Evolutionary conservation across 2,113 vertebrate species (phyloP).

Genomic region (Cinclus mexicanus): DNA sequence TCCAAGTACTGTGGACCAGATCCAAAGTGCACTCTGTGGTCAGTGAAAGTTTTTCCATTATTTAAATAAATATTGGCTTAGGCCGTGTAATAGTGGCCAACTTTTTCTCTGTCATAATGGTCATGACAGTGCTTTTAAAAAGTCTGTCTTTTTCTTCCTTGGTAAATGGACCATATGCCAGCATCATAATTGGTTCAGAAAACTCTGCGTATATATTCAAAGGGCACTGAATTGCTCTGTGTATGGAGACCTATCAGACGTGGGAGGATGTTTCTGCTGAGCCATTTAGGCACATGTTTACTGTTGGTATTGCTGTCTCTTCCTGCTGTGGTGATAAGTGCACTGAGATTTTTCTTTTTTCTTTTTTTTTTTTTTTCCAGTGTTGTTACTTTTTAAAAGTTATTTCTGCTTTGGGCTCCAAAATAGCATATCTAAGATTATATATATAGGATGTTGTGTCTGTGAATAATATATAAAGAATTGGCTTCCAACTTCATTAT

Average conservation of each 20-base stretch:
- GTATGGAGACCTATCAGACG: neutral
- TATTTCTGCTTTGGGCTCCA: neutral
- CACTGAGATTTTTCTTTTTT: neutral
- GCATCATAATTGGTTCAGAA: neutral
- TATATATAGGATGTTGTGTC: neutral
- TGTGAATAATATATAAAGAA: neutral
- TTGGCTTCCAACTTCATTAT: neutral
- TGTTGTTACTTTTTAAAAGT: neutral
- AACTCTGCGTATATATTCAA: neutral
- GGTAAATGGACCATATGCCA: conserved; percentile 9
- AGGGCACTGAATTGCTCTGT: neutral
- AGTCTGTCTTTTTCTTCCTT: neutral
- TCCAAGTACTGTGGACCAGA: neutral
- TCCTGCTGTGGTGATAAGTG: neutral
- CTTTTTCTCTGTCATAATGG: neutral
- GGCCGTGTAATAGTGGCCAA: neutral
- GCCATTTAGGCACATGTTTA: neutral
- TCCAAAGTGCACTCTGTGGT: neutral
- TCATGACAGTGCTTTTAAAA: neutral
- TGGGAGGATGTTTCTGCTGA: neutral
- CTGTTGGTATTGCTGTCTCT: neutral
- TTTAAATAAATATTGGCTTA: neutral
- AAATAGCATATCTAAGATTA: neutral
- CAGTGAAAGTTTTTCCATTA: neutral
- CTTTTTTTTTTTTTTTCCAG: neutral